A percentile compares a stretch with the other conserved stretches of the same genome.
phyloP scores from a whole-genome alignment of 2,888 invertebrate species.

The Bellardia bayeri region DNA sequence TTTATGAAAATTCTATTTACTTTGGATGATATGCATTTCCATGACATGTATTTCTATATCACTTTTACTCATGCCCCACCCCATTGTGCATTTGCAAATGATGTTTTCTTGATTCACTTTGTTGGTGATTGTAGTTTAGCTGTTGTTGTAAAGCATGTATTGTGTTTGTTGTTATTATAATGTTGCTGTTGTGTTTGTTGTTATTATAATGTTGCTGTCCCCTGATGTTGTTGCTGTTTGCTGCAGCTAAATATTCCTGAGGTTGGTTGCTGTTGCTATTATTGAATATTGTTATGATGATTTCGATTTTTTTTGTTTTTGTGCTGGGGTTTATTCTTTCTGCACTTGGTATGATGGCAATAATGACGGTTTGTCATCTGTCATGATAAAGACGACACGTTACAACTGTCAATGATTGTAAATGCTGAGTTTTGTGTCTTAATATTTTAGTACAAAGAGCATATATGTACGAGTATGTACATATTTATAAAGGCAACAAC shows the following conservation, averaged over 20 bases:
- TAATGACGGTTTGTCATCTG: constrained; percentile 70
- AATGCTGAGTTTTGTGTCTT: constrained; percentile 67
- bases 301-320: neutral
- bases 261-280: constrained; percentile 10
- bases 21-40: no score
- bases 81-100: constrained; percentile 42
- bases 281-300: constrained; percentile 55
- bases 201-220: constrained; percentile 30
- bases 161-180: constrained; percentile 23
- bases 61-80: neutral
- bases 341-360: constrained; percentile 29
- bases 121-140: constrained; percentile 23
- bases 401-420: constrained; percentile 74
- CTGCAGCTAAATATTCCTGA: neutral
- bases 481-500: neutral
- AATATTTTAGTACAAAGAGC: constrained; percentile 50
- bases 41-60: no score
- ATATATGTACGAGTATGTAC: no score
- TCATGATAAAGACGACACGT: constrained; percentile 74
- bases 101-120: neutral
- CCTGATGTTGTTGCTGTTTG: constrained; percentile 31
- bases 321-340: constrained; percentile 4
- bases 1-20: no score
- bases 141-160: constrained; percentile 43
- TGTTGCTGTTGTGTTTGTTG: constrained; percentile 33